Conservation (phyloP, 1,140 invertebrate genomes). For the Thaumatotibia leucotreta region DNA sequence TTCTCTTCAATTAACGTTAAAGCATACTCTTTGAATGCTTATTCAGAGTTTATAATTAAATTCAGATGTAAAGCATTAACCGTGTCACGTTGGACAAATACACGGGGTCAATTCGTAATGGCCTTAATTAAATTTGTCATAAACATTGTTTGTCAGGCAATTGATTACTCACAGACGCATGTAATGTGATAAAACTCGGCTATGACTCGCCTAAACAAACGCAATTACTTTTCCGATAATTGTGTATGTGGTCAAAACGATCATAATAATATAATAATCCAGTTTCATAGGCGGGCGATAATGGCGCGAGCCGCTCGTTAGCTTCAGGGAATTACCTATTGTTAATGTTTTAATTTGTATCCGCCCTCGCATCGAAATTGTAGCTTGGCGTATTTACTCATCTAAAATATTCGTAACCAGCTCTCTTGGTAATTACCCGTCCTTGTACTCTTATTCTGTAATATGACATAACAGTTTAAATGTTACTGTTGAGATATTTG, state of each 20-base stretch:
- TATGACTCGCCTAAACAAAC: background rate
- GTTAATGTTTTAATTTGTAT: constrained; percentile 73
- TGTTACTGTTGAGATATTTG: too few species aligned
- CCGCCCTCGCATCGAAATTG: constrained; percentile 28
- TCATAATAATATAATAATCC: constrained; percentile 63
- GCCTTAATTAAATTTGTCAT: background rate
- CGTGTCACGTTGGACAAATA: background rate
- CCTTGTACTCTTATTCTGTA: background rate
- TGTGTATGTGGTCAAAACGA: constrained; percentile 21
- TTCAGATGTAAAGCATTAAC: background rate
- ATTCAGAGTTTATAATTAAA: background rate
- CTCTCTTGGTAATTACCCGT: background rate
- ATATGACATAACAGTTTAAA: background rate
- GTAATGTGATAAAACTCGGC: constrained; percentile 6
- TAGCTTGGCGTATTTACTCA: constrained; percentile 3
- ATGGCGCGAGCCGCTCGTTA: constrained; percentile 62
- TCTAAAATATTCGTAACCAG: constrained; percentile 9
- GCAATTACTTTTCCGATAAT: constrained; percentile 23
- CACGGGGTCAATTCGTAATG: background rate
- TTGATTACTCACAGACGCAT: background rate
- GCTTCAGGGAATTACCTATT: constrained; percentile 64
- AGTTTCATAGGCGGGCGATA: constrained; percentile 58
- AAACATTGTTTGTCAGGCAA: background rate
- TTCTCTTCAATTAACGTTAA: constrained; percentile 30
- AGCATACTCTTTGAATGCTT: background rate